A percentile compares a stretch with the other conserved stretches of the same genome.
Conservation (phyloP, 2,888 invertebrate genomes). For the Rhyacophila evoluta region DNA sequence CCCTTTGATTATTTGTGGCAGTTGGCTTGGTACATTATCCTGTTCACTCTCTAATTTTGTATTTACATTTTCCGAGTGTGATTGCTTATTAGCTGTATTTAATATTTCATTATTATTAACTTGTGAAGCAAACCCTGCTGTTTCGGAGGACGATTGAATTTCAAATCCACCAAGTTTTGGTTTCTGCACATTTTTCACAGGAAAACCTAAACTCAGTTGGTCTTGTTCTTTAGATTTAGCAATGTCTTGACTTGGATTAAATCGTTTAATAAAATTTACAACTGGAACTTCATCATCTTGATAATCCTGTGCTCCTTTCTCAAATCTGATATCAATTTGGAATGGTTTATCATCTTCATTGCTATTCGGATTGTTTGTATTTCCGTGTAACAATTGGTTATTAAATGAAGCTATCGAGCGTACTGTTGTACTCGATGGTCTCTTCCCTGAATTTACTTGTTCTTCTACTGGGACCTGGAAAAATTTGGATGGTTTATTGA, state of each 20-base stretch:
- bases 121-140: constrained; percentile 43
- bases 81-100: constrained; percentile 31
- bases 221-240: constrained; percentile 7
- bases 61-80: not conserved
- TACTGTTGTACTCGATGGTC: constrained; percentile 50
- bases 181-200: not conserved
- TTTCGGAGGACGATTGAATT: constrained; percentile 52
- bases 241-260: constrained; percentile 64
- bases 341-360: constrained; percentile 57
- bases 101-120: constrained; percentile 38
- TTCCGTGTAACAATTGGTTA: constrained; percentile 46
- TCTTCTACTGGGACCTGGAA: constrained; percentile 37
- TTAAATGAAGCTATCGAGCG: constrained; percentile 53
- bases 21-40: constrained; percentile 10
- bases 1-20: not conserved
- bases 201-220: constrained; percentile 25
- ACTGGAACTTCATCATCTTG: constrained; percentile 59
- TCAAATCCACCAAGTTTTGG: constrained; percentile 32
- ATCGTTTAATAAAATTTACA: constrained; percentile 66
- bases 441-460: constrained; percentile 20
- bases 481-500: constrained; percentile 40
- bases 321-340: constrained; percentile 60
- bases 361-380: not conserved
- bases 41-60: not conserved
- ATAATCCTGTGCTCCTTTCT: constrained; percentile 56